These are phyloP conservation scores for Fulica atra DNA, from an alignment of 2,113 vertebrate genomes.

Conservation along the genomic window DNA sequence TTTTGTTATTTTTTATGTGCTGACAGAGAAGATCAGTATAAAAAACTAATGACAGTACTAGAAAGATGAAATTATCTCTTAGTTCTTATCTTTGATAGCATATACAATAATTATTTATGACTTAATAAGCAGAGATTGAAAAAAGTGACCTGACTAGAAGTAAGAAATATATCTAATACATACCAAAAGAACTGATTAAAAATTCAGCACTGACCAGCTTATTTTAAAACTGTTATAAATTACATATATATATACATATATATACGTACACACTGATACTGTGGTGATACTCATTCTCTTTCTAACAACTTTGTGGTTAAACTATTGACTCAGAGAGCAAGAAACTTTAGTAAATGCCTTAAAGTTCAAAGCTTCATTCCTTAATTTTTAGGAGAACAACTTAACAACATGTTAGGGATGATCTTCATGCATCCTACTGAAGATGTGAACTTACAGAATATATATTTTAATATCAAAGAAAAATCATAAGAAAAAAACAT, in stretches of 20 bases:
- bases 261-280: too few relatives aligned
- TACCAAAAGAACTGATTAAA: not conserved
- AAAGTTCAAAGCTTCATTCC: not conserved
- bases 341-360: not conserved
- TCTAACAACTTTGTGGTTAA: not conserved
- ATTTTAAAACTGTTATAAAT: not conserved
- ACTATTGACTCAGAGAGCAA: not conserved
- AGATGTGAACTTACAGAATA: not conserved
- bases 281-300: not conserved
- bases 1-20: not conserved
- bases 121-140: not conserved
- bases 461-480: not conserved
- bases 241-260: too few relatives aligned
- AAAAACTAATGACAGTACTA: not conserved
- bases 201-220: not conserved
- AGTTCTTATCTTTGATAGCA: not conserved
- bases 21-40: not conserved
- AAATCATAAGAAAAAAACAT: not conserved
- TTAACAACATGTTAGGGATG: not conserved
- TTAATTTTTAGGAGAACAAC: not conserved
- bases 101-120: not conserved
- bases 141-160: not conserved
- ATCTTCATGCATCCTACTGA: not conserved
- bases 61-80: not conserved
- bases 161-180: not conserved